phyloP scores from a whole-genome alignment of 1,140 invertebrate species.

The Dolichoris vasculosae region DNA sequence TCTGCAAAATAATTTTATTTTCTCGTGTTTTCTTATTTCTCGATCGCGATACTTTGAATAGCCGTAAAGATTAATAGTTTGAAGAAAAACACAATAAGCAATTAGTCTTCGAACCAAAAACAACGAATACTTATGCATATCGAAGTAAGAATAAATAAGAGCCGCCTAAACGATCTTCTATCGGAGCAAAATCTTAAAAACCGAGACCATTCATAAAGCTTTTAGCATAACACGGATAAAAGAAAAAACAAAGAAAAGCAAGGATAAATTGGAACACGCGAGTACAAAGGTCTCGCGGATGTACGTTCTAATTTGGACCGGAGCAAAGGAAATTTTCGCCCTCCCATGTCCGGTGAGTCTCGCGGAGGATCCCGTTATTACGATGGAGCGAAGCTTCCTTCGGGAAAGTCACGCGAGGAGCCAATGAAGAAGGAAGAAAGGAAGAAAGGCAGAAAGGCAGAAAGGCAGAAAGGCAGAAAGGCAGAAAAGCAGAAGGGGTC shows the following conservation, averaged over 20 bases:
- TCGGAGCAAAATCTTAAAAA: neutral
- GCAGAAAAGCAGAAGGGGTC: too few species aligned
- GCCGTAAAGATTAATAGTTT: too few species aligned
- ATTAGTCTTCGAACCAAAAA: too few species aligned
- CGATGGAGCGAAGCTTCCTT: slow-evolving; percentile 51
- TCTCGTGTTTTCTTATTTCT: too few species aligned
- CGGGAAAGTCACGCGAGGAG: slow-evolving; percentile 60
- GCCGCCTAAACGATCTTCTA: neutral
- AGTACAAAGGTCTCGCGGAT: slow-evolving; percentile 12
- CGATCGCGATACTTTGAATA: too few species aligned
- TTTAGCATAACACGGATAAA: neutral
- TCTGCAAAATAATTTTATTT: too few species aligned
- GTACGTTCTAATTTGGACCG: neutral
- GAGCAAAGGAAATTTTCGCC: slow-evolving; percentile 13
- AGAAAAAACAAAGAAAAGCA: neutral
- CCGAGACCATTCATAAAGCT: neutral
- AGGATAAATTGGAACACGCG: slow-evolving; percentile 2
- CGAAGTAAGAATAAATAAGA: too few species aligned
- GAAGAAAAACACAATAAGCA: too few species aligned
- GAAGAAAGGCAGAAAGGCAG: too few species aligned
- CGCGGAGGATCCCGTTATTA: slow-evolving; percentile 35
- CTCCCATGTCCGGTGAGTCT: neutral
- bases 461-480: too few species aligned
- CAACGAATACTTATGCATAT: too few species aligned
- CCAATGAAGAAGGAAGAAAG: slow-evolving; percentile 48